Evolutionary conservation across 2,113 vertebrate genomes (phyloP).

Genomic region (Poecilia latipinna): DNA sequence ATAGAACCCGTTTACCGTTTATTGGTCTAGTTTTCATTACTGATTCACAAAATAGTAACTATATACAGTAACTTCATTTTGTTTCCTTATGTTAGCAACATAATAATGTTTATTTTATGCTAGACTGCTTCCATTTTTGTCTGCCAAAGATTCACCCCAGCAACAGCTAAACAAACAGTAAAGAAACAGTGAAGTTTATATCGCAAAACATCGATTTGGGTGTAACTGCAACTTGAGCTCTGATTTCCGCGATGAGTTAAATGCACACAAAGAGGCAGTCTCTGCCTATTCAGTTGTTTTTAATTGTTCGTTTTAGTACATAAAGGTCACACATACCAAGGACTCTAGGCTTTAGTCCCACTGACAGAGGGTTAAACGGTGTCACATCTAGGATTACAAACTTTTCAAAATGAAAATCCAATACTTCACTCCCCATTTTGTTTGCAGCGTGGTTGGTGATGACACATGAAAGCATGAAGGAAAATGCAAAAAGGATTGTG

Average conservation of each 20-base stretch:
- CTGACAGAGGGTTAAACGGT: neutral
- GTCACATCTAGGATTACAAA: neutral
- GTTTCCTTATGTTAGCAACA: neutral
- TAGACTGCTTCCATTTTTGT: neutral
- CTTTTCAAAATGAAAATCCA: too few relatives aligned
- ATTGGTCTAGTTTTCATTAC: neutral
- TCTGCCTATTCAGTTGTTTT: neutral
- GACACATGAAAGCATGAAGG: neutral
- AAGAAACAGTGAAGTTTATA: neutral
- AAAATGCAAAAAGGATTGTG: neutral
- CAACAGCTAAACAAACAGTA: neutral
- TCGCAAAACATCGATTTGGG: neutral
- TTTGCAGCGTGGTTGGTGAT: neutral
- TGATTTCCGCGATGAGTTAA: neutral
- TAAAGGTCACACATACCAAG: neutral
- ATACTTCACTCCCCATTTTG: neutral
- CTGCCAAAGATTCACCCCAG: neutral
- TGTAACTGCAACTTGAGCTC: neutral
- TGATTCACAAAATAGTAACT: neutral
- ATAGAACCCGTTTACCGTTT: neutral
- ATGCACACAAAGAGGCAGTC: neutral
- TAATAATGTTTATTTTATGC: neutral
- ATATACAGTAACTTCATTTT: neutral
- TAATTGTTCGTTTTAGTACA: neutral
- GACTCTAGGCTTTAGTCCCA: neutral